Evolutionary conservation across 2,113 vertebrate genomes (phyloP).

Genomic region (Oryzias celebensis): DNA sequence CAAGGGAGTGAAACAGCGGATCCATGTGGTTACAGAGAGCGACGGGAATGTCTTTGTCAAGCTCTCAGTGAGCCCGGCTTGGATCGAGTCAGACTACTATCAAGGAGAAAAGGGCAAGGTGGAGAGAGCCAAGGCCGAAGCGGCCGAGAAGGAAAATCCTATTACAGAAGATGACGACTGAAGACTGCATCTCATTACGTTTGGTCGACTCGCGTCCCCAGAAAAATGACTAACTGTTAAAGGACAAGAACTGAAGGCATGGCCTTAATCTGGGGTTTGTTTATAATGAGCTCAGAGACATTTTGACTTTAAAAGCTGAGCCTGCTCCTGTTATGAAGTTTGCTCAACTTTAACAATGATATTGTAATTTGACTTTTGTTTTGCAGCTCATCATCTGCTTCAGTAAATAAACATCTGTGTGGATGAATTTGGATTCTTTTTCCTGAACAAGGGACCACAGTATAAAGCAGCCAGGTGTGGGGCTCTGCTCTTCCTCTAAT

Average conservation of each 20-base stretch:
- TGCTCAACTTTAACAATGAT: background rate
- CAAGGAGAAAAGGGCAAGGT: slow-evolving; percentile 83
- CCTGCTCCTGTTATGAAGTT: background rate
- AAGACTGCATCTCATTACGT: background rate
- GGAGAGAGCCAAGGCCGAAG: slow-evolving; percentile 53
- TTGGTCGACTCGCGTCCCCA: slow-evolving; percentile 6
- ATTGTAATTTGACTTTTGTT: background rate
- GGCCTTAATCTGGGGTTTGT: background rate
- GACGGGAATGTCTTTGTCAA: slow-evolving; percentile 84
- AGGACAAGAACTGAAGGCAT: background rate
- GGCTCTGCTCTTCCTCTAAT: slow-evolving; percentile 8
- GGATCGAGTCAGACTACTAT: slow-evolving; percentile 88
- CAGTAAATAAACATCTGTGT: slow-evolving; percentile 20
- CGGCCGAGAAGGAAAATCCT: slow-evolving; percentile 4
- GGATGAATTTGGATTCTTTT: slow-evolving; percentile 8
- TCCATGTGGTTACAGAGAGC: slow-evolving; percentile 79
- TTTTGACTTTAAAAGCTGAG: background rate
- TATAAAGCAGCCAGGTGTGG: background rate
- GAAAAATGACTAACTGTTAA: slow-evolving; percentile 1
- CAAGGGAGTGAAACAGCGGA: slow-evolving; percentile 90
- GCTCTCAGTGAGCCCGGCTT: slow-evolving; percentile 71
- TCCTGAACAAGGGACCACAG: background rate
- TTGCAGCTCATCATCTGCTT: slow-evolving; percentile 3
- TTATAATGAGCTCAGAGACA: background rate
- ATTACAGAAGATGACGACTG: background rate